Evolutionary conservation across 2,888 invertebrate genomes (phyloP).

Genomic region (Metallyticus violacea): DNA sequence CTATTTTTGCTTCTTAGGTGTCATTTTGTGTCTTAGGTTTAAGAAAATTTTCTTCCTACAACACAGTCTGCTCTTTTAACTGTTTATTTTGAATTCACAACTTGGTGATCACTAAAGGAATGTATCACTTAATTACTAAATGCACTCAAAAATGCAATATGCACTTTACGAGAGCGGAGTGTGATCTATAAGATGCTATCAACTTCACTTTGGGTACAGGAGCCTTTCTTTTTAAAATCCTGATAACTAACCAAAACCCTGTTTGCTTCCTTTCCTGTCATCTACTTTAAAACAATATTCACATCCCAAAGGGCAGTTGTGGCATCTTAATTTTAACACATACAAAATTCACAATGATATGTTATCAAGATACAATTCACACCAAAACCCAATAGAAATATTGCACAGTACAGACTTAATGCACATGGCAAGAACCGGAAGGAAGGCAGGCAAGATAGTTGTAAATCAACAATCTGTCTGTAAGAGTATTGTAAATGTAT

Average conservation of each 20-base stretch:
- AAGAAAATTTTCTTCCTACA: slow-evolving; percentile 28
- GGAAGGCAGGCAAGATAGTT: neutral
- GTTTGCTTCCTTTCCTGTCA: neutral
- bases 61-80: slow-evolving; percentile 29
- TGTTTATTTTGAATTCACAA: slow-evolving; percentile 20
- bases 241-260: neutral
- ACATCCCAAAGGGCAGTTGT: slow-evolving; percentile 27
- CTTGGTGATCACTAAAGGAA: slow-evolving; percentile 30
- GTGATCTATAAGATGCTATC: slow-evolving; percentile 31
- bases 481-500: slow-evolving; percentile 1
- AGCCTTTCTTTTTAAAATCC: neutral
- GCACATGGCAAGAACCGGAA: slow-evolving; percentile 35
- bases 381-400: slow-evolving; percentile 35
- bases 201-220: slow-evolving; percentile 24
- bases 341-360: slow-evolving; percentile 36
- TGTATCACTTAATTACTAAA: slow-evolving; percentile 32
- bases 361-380: slow-evolving; percentile 36
- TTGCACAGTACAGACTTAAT: slow-evolving; percentile 36
- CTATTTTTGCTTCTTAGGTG: neutral
- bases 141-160: slow-evolving; percentile 34
- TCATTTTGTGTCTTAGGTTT: neutral
- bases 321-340: slow-evolving; percentile 34
- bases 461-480: neutral
- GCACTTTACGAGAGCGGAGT: slow-evolving; percentile 32
- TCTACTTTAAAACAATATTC: neutral